These are phyloP conservation scores for Platysteira castanea DNA, from an alignment of 2,113 vertebrate species.

Conservation along the genomic window DNA sequence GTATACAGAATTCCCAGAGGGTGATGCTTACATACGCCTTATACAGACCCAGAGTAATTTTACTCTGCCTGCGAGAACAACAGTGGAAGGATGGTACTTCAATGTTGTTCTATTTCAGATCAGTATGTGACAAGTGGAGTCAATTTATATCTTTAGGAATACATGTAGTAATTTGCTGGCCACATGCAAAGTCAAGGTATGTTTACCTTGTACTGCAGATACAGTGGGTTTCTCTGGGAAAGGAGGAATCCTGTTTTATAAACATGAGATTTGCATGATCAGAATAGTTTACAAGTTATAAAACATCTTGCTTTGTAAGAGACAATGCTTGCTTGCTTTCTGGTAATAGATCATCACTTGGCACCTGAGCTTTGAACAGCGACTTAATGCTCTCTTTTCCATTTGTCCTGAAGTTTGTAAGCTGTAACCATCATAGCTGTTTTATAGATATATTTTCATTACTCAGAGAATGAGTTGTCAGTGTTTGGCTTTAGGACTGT, in stretches of 20 bases:
- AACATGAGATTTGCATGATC: neutral
- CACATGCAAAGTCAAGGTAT: neutral
- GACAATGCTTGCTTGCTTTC: neutral
- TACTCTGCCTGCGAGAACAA: neutral
- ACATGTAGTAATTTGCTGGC: neutral
- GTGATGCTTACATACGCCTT: fast-evolving
- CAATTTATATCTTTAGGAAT: neutral
- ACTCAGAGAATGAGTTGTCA: neutral
- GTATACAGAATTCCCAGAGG: neutral
- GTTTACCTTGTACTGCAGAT: neutral
- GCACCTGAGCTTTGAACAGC: neutral
- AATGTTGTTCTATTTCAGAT: neutral
- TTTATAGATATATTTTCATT: neutral
- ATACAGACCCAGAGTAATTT: neutral
- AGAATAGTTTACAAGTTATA: neutral
- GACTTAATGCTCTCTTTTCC: neutral
- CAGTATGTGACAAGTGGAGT: neutral
- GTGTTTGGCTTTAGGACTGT: neutral
- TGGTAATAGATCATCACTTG: neutral
- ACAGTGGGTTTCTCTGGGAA: neutral
- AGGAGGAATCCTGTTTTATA: neutral
- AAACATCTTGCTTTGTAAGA: neutral
- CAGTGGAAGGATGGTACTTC: neutral
- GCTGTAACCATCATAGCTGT: neutral
- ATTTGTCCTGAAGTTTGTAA: neutral